Base-by-base conservation (phyloP, 2,113 vertebrate species). In the Hemibagrus wyckioides region DNA sequence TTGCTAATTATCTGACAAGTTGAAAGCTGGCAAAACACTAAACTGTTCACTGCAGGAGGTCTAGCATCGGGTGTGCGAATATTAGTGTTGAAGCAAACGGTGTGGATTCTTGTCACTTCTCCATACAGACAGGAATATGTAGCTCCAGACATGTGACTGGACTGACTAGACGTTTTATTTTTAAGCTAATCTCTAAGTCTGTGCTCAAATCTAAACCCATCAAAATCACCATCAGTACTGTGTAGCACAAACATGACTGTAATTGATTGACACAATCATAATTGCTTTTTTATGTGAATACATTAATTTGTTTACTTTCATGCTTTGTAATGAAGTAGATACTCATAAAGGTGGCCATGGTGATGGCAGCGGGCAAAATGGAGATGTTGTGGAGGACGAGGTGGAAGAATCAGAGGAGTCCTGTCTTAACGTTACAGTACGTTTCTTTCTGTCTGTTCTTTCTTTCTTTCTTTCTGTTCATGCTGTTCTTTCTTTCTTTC, bases 381-480 rank as follows among this genome's bases (percentile, higher is more conserved):
- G 88, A 83, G n/a, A 82, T 61, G 57, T 69, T 33, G 52, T 54
- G 67, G 48, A 81, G 28, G 89, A 79, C 30, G 81, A 85, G 48
- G 41, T 56, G 33, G 30, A 82, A 59, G 83, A 80, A 56, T 81
- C 28, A 0, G 79, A 84, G 48, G 77, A 80, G 41, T 86, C 65
- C 80, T 65, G 36, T 57, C 80, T 86, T 28, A 88, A 90, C 54
- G 59, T 90, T 44, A 86, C 85, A 1, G 91, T 90, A 88, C 8
- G 77, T 48, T 30, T 56, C 3, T 56, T 57, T 15, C 84, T 39
- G 73, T 15, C 25, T 3, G 14, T 21, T 77, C 5, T n/a, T n/a
- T 48, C 44, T 48, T 48, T 44, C 44, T 44, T 44, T 44, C 44
- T 44, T 44, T 44, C 44, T 44, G n/a, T 44, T 44, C 44, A 4